Conservation (phyloP, 2,888 invertebrate genomes). For the Zonitis immaculata region DNA sequence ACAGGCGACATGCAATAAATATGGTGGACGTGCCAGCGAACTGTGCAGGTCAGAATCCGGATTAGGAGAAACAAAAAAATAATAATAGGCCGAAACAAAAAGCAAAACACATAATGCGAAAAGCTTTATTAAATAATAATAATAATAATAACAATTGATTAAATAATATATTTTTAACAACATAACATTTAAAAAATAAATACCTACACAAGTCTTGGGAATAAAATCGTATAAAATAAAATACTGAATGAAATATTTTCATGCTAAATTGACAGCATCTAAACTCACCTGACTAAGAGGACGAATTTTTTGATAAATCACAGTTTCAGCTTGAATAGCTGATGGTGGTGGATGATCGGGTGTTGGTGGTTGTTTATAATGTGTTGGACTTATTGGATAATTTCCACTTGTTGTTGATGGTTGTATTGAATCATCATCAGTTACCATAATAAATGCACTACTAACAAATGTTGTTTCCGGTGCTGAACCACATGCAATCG, state of each 20-base stretch:
- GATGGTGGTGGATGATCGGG: slow-evolving; percentile 93
- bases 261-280: slow-evolving; percentile 24
- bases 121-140: slow-evolving; percentile 22
- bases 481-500: slow-evolving; percentile 36
- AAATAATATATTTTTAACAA: slow-evolving; percentile 21
- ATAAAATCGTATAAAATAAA: slow-evolving; percentile 11
- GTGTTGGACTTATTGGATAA: slow-evolving; percentile 79
- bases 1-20: neutral
- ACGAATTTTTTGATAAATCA: slow-evolving; percentile 84
- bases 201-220: neutral
- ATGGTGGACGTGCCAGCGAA: slow-evolving; percentile 3
- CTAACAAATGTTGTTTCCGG: slow-evolving; percentile 52
- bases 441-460: slow-evolving; percentile 53
- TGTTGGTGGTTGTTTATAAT: slow-evolving; percentile 87
- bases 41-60: too few relatives aligned
- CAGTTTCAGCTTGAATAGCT: slow-evolving; percentile 80
- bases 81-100: slow-evolving; percentile 10
- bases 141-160: slow-evolving; percentile 14
- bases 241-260: slow-evolving; percentile 21
- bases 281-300: slow-evolving; percentile 84
- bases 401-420: too few relatives aligned
- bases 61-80: neutral
- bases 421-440: slow-evolving; percentile 44
- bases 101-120: slow-evolving; percentile 16
- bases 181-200: slow-evolving; percentile 14